Evolutionary conservation across 2,113 vertebrate genomes (phyloP).

Genomic region (Ariopsis seemanni): DNA sequence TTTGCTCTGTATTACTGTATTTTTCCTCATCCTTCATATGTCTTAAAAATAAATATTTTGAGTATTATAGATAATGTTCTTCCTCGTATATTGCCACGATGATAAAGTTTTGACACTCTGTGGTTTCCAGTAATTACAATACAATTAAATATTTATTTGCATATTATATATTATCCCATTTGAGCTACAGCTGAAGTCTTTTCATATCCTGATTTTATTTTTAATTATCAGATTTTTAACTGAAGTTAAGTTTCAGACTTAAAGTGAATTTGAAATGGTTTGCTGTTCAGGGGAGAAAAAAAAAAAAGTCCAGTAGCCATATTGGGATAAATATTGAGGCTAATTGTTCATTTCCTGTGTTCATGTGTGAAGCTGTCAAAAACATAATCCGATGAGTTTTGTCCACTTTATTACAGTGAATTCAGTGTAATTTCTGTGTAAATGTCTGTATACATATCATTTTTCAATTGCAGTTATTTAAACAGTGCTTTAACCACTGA

Average conservation of each 20-base stretch:
- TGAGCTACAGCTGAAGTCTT: background rate
- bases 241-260: background rate
- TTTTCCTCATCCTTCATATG: background rate
- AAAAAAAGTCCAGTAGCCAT: background rate
- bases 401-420: background rate
- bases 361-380: background rate
- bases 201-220: background rate
- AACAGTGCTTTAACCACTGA: constrained; percentile 10
- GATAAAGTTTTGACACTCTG: background rate
- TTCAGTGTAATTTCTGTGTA: background rate
- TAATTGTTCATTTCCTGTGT: background rate
- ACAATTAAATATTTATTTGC: background rate
- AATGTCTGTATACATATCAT: background rate
- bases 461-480: background rate
- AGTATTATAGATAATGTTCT: background rate
- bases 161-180: background rate
- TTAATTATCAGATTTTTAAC: background rate
- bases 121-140: background rate
- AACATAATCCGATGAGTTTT: background rate
- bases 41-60: background rate
- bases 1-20: background rate
- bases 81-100: background rate
- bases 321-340: background rate
- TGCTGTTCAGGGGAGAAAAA: background rate
- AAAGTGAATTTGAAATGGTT: background rate